These are phyloP conservation scores for Pollachius pollachius DNA, from an alignment of 2,113 vertebrate genomes.

Conservation along the genomic window DNA sequence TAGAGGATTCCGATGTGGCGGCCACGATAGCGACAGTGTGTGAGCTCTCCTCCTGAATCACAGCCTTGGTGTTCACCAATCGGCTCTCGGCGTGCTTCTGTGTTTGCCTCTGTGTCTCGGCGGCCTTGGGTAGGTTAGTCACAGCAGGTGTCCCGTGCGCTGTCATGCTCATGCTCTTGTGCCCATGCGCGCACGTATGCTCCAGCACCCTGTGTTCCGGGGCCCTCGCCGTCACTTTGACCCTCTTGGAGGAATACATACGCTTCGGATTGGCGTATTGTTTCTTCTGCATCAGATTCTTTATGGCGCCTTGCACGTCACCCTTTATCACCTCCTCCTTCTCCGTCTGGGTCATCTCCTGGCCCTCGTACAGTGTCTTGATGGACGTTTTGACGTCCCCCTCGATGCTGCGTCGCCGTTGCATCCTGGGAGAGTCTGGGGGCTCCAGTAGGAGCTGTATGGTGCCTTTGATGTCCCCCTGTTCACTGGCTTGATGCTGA, in stretches of 20 bases:
- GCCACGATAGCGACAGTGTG: constrained; percentile 56
- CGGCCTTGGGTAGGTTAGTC: constrained; percentile 66
- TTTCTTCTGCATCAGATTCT: constrained; percentile 75
- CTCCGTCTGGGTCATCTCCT: constrained; percentile 61
- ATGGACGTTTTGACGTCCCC: constrained; percentile 71
- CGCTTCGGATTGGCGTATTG: constrained; percentile 71
- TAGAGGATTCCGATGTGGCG: constrained; percentile 46
- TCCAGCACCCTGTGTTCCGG: constrained; percentile 56
- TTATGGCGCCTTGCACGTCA: constrained; percentile 74
- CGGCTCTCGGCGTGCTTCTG: constrained; percentile 58
- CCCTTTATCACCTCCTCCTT: constrained; percentile 72
- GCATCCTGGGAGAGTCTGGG: constrained; percentile 51
- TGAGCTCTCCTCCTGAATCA: constrained; percentile 61
- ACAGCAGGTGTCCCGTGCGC: constrained; percentile 55
- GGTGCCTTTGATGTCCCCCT: constrained; percentile 68
- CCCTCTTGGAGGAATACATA: constrained; percentile 67
- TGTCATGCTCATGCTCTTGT: constrained; percentile 49
- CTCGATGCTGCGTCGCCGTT: constrained; percentile 60
- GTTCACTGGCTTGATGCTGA: constrained; percentile 70
- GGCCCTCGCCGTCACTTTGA: constrained; percentile 65
- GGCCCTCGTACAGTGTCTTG: constrained; percentile 67
- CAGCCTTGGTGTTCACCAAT: constrained; percentile 61
- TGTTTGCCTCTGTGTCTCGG: constrained; percentile 56
- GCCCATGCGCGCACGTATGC: constrained; percentile 49
- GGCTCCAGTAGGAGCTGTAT: constrained; percentile 77